These are phyloP conservation scores for Onychomys torridus DNA, from an alignment of 2,797 vertebrate species.

Conservation along the genomic window DNA sequence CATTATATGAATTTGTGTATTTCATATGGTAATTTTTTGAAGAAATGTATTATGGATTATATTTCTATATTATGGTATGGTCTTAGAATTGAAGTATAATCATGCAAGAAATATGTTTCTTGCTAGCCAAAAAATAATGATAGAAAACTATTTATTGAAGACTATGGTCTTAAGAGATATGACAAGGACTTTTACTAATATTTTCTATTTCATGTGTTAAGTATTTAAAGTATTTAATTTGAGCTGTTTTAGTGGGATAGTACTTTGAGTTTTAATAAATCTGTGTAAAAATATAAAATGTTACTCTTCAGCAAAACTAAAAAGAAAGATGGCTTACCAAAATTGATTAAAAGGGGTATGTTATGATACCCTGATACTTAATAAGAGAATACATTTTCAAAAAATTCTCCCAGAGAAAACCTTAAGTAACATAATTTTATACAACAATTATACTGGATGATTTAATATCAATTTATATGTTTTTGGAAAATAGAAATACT, in stretches of 20 bases:
- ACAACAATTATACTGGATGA: neutral
- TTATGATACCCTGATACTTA: neutral
- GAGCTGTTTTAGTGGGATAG: neutral
- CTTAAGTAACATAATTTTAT: neutral
- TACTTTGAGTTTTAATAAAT: conserved; percentile 53
- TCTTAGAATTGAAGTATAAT: conserved; percentile 37
- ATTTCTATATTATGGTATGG: conserved; percentile 53
- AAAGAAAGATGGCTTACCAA: neutral
- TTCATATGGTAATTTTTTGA: conserved; percentile 15
- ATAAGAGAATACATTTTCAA: neutral
- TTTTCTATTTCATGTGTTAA: conserved; percentile 45
- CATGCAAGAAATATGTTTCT: neutral
- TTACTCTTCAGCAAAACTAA: neutral
- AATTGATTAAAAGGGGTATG: neutral
- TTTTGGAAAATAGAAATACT: conserved; percentile 4
- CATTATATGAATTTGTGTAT: neutral
- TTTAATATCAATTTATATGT: neutral
- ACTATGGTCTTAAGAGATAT: neutral
- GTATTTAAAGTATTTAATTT: conserved; percentile 30
- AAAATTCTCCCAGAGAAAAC: neutral
- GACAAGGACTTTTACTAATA: conserved; percentile 47
- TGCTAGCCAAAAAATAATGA: conserved; percentile 34
- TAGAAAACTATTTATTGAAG: conserved; percentile 33
- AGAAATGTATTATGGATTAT: conserved; percentile 10
- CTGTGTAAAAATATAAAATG: conserved; percentile 8